phyloP scores from a whole-genome alignment of 2,797 vertebrate genomes.

The Spheniscus humboldti region DNA sequence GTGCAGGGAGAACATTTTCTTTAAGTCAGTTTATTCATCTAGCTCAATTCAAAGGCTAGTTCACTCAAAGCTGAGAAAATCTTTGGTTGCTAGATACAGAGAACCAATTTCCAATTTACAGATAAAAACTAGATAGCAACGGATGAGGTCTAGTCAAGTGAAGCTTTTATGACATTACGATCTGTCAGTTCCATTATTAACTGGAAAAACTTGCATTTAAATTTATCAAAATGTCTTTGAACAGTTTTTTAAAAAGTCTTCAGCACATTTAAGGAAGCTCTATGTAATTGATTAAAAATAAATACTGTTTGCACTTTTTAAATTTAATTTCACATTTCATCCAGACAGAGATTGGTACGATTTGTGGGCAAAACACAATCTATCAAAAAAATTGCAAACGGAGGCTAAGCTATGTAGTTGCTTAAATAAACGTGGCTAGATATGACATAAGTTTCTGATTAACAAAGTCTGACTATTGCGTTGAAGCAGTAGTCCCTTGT shows the following conservation, averaged over 20 bases:
- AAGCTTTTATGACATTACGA: neutral
- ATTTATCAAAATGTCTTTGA: neutral
- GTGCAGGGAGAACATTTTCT: constrained; percentile 43
- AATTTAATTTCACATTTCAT: neutral
- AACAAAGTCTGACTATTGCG: neutral
- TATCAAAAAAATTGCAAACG: neutral
- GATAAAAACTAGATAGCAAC: neutral
- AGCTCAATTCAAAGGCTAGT: constrained; percentile 36
- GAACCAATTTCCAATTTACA: constrained; percentile 6
- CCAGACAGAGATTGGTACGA: neutral
- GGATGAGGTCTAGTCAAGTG: neutral
- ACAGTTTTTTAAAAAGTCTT: neutral
- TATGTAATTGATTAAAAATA: neutral
- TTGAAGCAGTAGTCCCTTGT: neutral
- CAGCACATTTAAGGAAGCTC: neutral
- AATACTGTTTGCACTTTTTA: neutral
- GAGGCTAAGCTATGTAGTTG: neutral
- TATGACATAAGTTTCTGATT: neutral
- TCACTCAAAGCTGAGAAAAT: constrained; percentile 42
- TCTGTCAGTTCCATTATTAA: neutral
- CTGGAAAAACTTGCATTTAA: neutral
- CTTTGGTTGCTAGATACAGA: constrained; percentile 15
- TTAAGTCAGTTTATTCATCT: constrained; percentile 36
- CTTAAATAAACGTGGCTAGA: neutral
- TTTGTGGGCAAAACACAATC: neutral